Percentiles rank a stretch among this genome's conserved stretches.
Conservation (phyloP, 2,113 vertebrate species). For the Rostratula benghalensis region DNA sequence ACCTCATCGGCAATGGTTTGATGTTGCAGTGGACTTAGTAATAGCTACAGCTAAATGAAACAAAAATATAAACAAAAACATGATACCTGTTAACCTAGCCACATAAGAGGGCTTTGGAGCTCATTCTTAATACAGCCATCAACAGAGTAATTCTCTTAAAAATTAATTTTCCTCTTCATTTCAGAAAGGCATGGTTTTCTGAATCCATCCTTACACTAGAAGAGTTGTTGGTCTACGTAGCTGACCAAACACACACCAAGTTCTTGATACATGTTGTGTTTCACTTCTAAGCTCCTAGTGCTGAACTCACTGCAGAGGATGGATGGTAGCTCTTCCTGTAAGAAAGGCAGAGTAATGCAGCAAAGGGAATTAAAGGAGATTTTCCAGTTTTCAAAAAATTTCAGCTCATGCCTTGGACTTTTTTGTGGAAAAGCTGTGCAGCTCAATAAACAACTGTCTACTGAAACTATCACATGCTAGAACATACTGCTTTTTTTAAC, state of each 20-base stretch:
- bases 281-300: not conserved
- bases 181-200: not conserved
- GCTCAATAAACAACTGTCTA: slow-evolving; percentile 41
- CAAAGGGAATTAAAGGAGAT: not conserved
- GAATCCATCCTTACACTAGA: not conserved
- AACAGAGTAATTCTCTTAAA: not conserved
- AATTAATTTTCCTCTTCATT: not conserved
- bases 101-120: not conserved
- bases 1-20: not conserved
- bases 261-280: not conserved
- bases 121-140: not conserved
- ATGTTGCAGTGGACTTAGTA: not conserved
- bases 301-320: not conserved
- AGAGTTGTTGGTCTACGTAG: not conserved
- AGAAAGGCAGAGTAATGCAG: not conserved
- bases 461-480: not conserved
- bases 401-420: not conserved
- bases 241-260: not conserved
- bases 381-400: not conserved
- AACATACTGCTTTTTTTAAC: slow-evolving; percentile 43
- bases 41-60: not conserved
- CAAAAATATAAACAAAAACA: not conserved
- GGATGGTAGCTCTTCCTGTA: not conserved
- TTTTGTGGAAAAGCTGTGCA: not conserved
- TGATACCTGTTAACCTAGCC: accelerated